Percentiles rank a stretch among this genome's conserved stretches.
Conservation (phyloP, 2,888 invertebrate genomes). For the Xestia rhomboidea region DNA sequence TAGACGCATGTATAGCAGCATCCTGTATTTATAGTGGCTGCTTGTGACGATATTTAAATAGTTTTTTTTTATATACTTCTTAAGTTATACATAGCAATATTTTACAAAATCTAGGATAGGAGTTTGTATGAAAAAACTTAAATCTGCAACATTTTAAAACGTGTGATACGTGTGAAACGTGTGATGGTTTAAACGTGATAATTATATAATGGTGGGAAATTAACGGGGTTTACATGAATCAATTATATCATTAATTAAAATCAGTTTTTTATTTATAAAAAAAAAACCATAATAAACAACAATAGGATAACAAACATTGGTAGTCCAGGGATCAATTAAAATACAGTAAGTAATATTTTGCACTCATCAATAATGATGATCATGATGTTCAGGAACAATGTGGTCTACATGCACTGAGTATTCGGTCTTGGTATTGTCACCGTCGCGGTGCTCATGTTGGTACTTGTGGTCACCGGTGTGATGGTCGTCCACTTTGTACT, state of each 20-base stretch:
- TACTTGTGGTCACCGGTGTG: conserved; percentile 90
- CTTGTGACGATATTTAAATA: too few relatives aligned
- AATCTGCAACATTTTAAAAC: too few relatives aligned
- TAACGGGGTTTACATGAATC: neutral
- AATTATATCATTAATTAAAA: neutral
- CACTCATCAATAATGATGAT: conserved; percentile 45
- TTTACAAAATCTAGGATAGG: too few relatives aligned
- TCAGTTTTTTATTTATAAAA: neutral
- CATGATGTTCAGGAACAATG: conserved; percentile 63
- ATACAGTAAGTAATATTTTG: neutral
- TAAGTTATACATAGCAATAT: too few relatives aligned
- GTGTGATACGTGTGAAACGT: too few relatives aligned
- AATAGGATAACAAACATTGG: neutral
- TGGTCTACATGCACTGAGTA: conserved; percentile 87
- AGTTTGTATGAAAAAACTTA: too few relatives aligned
- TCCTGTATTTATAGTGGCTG: too few relatives aligned
- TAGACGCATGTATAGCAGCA: too few relatives aligned
- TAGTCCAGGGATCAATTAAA: neutral
- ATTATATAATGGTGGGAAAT: neutral
- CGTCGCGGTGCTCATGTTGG: conserved; percentile 87
- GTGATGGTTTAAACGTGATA: too few relatives aligned
- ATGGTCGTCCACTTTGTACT: conserved; percentile 85
- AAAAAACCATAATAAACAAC: neutral
- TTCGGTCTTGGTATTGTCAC: conserved; percentile 90
- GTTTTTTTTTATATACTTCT: too few relatives aligned